phyloP scores from a whole-genome alignment of 2,113 vertebrate species.

The Trochalopteron elliotii region DNA sequence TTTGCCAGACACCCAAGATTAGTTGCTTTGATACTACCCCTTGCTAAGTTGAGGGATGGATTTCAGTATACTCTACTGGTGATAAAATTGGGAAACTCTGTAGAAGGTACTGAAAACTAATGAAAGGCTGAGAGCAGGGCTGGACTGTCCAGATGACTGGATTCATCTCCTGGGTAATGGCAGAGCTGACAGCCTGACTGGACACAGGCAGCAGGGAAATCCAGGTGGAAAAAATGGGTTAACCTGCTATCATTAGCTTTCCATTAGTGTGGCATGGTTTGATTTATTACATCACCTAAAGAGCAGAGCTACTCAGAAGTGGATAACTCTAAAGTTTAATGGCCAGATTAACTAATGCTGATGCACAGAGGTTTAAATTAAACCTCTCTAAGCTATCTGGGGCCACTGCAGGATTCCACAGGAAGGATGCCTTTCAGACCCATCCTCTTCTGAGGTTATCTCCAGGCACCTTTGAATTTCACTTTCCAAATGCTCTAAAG shows the following conservation, averaged over 20 bases:
- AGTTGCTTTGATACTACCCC: neutral
- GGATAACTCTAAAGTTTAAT: conserved; percentile 43
- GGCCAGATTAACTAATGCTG: conserved; percentile 41
- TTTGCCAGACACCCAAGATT: neutral
- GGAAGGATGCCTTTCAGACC: neutral
- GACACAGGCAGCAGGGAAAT: neutral
- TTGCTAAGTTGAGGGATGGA: neutral
- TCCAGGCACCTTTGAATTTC: neutral
- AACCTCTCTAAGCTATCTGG: neutral
- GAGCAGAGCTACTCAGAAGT: conserved; percentile 48
- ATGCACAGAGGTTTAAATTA: conserved; percentile 41
- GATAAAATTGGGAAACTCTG: neutral
- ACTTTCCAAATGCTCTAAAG: neutral
- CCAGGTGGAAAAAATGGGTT: neutral
- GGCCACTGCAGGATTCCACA: neutral
- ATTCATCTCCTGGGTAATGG: neutral
- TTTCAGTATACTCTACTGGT: neutral
- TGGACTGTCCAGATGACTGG: neutral
- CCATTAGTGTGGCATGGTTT: conserved; percentile 9
- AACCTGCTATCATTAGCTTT: conserved; percentile 43
- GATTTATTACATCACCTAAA: conserved; percentile 49
- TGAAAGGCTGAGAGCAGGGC: neutral
- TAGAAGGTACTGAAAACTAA: neutral
- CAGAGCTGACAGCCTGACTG: neutral
- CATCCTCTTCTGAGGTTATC: neutral